phyloP scores from a whole-genome alignment of 2,113 vertebrate genomes.

The Illadopsis cleaveri region DNA sequence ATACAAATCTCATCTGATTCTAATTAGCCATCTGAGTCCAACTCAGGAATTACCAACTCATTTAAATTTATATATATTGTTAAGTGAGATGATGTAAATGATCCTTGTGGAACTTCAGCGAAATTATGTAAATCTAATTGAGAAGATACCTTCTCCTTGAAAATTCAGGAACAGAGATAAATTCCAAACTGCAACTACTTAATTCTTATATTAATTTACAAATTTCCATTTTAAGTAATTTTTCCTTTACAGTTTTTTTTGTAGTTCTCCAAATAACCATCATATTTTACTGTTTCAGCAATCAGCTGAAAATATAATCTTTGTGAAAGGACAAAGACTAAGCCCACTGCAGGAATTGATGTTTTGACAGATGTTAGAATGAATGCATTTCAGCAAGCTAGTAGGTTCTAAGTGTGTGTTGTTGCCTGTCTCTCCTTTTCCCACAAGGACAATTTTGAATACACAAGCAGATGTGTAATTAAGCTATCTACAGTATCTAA shows the following conservation, averaged over 20 bases:
- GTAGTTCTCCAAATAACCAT: background rate
- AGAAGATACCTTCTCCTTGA: background rate
- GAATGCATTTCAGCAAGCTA: background rate
- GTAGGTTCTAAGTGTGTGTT: background rate
- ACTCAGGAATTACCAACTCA: background rate
- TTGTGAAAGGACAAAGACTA: background rate
- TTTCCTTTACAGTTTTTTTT: background rate
- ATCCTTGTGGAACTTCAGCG: background rate
- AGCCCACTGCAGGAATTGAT: fast-evolving
- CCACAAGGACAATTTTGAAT: background rate
- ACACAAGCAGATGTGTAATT: background rate
- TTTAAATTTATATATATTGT: background rate
- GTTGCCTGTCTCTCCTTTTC: background rate
- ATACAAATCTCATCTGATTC: background rate
- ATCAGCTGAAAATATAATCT: background rate
- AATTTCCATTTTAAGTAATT: background rate
- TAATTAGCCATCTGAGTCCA: background rate
- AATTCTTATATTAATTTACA: background rate
- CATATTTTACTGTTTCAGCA: background rate
- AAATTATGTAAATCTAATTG: background rate
- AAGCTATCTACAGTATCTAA: background rate
- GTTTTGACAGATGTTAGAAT: background rate
- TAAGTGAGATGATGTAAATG: background rate
- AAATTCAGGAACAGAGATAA: background rate
- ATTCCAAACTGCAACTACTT: background rate